These are phyloP conservation scores for Trachelus iudaicus DNA, from an alignment of 2,888 invertebrate species.

Conservation along the genomic window DNA sequence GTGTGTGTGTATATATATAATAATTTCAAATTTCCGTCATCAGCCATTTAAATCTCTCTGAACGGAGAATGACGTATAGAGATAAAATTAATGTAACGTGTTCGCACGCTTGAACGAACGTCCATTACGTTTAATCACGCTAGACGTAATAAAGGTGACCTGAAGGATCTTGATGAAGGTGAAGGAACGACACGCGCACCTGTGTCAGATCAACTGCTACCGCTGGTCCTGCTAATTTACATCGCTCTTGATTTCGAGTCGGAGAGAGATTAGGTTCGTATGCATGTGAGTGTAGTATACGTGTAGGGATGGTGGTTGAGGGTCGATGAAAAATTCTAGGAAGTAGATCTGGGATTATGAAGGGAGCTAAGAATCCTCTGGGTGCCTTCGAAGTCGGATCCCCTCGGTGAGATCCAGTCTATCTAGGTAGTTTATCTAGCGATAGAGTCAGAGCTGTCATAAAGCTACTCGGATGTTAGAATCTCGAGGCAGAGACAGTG, in stretches of 20 bases:
- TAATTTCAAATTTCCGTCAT: not conserved
- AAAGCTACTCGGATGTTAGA: not conserved
- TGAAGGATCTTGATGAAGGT: constrained; percentile 10
- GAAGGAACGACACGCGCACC: not conserved
- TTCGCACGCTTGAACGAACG: constrained; percentile 36
- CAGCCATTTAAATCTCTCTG: not conserved
- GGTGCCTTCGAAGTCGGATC: not conserved
- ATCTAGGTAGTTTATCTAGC: constrained; percentile 1
- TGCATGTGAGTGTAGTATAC: not conserved
- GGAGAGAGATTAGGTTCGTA: not conserved
- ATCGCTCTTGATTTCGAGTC: not conserved
- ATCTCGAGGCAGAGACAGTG: not conserved
- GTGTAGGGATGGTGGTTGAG: not conserved
- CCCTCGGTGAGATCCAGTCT: not conserved
- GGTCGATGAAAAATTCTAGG: not conserved
- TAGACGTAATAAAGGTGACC: constrained; percentile 40
- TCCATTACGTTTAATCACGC: constrained; percentile 40
- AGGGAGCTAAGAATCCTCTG: not conserved
- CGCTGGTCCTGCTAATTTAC: not conserved
- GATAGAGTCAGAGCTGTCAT: constrained; percentile 3
- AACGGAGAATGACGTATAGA: not conserved
- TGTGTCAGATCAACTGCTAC: not conserved
- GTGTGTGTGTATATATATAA: not conserved
- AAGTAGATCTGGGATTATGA: not conserved
- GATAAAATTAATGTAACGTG: constrained; percentile 34